A percentile compares a stretch with the other conserved stretches of the same genome.
phyloP scores from a whole-genome alignment of 35 echinoderm and acorn worm genomes.

The Ophioderma brevispina region DNA sequence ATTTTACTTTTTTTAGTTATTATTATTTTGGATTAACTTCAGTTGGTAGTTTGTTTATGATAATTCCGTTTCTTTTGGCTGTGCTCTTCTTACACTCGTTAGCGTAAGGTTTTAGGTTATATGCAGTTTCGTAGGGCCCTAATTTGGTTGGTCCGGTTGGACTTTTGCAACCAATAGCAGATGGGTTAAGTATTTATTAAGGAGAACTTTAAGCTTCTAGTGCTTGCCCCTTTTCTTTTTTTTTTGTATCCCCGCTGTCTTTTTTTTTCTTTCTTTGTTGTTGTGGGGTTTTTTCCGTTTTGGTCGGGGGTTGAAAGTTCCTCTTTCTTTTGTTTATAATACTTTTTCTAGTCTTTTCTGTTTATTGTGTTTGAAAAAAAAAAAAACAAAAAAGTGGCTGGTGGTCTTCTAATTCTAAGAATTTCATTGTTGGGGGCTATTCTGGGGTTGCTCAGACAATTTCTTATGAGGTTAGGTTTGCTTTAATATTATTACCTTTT shows the following conservation, averaged over 20 bases:
- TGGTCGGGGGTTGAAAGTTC: neutral
- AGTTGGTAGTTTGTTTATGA: too few relatives aligned
- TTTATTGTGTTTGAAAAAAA: constrained; percentile 48
- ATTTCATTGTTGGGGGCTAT: constrained; percentile 54
- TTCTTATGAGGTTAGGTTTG: constrained; percentile 74
- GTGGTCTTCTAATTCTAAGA: constrained; percentile 81
- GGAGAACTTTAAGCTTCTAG: constrained; percentile 61
- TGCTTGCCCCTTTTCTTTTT: constrained; percentile 51
- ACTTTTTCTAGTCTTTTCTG: constrained; percentile 42
- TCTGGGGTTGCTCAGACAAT: constrained; percentile 73
- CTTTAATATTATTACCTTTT: constrained; percentile 53
- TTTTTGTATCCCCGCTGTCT: constrained; percentile 36
- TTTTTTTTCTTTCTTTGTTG: constrained; percentile 34
- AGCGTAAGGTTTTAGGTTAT: constrained; percentile 81
- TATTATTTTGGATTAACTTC: too few relatives aligned
- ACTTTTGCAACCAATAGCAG: constrained; percentile 68
- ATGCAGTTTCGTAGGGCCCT: constrained; percentile 83
- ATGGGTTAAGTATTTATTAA: constrained; percentile 76
- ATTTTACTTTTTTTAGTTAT: constrained; percentile 30
- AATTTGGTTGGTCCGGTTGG: constrained; percentile 73
- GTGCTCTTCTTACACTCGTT: constrained; percentile 52
- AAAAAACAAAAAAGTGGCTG: too few relatives aligned
- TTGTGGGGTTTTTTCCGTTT: too few relatives aligned
- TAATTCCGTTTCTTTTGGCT: constrained; percentile 22
- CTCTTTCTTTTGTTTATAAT: constrained; percentile 42